Evolutionary conservation across 37 sponge, comb jelly and placozoan genomes (phyloP), one percentile per base, ranked within the genome.

Genomic region (Aplysina aerophoba): DNA sequence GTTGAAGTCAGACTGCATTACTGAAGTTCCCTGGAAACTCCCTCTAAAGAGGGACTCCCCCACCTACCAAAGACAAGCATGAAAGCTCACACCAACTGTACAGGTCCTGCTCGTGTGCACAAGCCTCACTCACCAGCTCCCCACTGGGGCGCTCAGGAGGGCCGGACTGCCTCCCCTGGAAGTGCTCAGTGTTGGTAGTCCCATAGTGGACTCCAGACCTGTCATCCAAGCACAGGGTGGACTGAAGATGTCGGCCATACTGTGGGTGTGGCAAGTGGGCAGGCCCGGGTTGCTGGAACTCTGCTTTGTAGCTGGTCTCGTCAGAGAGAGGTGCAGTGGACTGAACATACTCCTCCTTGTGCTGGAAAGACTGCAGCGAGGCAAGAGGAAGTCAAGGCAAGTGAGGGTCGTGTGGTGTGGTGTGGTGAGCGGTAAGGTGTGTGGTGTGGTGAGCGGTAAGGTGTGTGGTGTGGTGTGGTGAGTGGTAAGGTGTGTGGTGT

Each of bases 301-400:
- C 73, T 5, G 36, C 33, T 6, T 71, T 71, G 11, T 71, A 71
- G 73, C 73, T 34, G 73, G 73, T 71, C 31, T 71, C 73, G 4
- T 35, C 35, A 14, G 73, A 20, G 5, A 71, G 73, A 5, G 73
- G 37, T 28, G 73, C 73, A 71, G 33, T 28, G 2, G 73, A 71
- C 36, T 71, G 31, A 14, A 35, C 36, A 33, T 71, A 71, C 37
- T 28, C 37, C 21, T 71, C 73, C 5, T 3, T 35, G 31, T 6
- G 73, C 35, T 14, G n/a, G 37, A 2, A 71, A 5, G 31, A 20
- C 73, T 71, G 21, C 73, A 27, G 11, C 4, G 63, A 13, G 25
- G 27, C 6, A 44, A 8, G 50, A 8, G 50, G 50, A 8, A 44
- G 50, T n/a, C n/a, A n/a, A 8, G 50, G 50, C 50, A 8, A 44